phyloP scores from a whole-genome alignment of 2,113 vertebrate genomes.

The Zonotrichia leucophrys region DNA sequence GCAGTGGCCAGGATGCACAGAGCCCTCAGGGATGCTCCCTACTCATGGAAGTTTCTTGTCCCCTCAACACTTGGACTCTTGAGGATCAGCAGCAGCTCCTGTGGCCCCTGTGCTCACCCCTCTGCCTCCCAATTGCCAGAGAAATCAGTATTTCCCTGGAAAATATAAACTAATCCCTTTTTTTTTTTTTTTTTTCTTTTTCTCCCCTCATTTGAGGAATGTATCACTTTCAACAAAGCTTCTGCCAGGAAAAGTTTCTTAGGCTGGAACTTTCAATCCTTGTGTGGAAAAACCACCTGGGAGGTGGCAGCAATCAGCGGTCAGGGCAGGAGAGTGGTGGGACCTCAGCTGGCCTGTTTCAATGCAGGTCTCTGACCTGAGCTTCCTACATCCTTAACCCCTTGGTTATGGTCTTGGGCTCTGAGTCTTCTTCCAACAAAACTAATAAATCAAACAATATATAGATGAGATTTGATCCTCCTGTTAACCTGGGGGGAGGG shows the following conservation, averaged over 20 bases:
- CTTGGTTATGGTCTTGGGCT: accelerated
- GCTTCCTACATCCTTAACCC: background rate
- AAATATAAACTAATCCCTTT: background rate
- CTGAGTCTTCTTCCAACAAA: background rate
- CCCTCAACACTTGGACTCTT: too few species aligned
- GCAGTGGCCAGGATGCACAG: background rate
- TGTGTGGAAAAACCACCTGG: background rate
- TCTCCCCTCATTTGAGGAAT: background rate
- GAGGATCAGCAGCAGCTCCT: background rate
- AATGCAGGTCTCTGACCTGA: background rate
- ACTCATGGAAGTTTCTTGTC: background rate
- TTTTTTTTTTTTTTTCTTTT: too few species aligned
- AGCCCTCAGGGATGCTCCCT: background rate
- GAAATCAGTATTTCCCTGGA: background rate
- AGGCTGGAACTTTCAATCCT: background rate
- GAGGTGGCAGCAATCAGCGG: background rate
- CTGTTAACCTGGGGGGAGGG: background rate
- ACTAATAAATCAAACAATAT: background rate
- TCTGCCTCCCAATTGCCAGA: background rate
- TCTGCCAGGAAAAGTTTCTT: slow-evolving; percentile 26
- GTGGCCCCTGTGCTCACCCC: accelerated
- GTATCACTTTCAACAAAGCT: background rate
- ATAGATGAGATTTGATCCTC: background rate
- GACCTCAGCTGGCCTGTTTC: background rate
- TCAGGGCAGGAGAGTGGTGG: background rate